Base-by-base conservation (phyloP, 2,113 vertebrate genomes). In the Pangasianodon hypophthalmus region DNA sequence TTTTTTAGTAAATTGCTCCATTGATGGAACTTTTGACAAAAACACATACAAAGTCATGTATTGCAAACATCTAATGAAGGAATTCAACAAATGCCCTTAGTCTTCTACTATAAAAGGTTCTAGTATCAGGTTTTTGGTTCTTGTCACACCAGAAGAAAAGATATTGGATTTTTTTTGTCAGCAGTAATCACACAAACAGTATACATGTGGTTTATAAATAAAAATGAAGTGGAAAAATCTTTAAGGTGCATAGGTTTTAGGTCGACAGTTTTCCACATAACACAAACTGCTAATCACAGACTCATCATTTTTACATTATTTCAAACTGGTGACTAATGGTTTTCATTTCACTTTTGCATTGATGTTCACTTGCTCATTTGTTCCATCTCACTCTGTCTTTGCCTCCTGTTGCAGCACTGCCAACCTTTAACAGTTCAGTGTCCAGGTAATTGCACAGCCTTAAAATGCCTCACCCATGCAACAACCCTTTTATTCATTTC, bases 341-440 rank as follows among this genome's bases (percentile, higher is more conserved):
- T 71, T 71, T 37, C 67, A 37, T 71, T 71, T 6, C 32, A 71
- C 32, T 18, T 71, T 41, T 73, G n/a, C 37, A 19, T 18, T 73
- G 37, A 73, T 21, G 18, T 37, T 41, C 32, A 73, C 69, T 71
- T 19, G 32, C 69, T 71, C 32, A 41, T 37, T 73, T 73, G 44
- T 41, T 29, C 60, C 44, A 24, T 56, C 26, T 44, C 24, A n/a
- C 9, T 41, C 21, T n/a, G n/a, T 26, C 85, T 87, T 79, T 79
- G 69, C 24, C 11, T 54, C 54, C 71, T 87, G 69, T 58, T 71
- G 75, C 54, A 87, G 2, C 73, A 77, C 73, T 77, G 41, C 73
- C 73, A 77, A 46, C 8, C 41, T 75, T 75, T 77, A 85, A 67
- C 24, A 48, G 44, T 46, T n/a, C 44, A 67, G 37, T 50, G 14